Percentiles rank a stretch among this genome's conserved stretches.
phyloP scores from a whole-genome alignment of 2,113 vertebrate species.

The Triplophysa dalaica region DNA sequence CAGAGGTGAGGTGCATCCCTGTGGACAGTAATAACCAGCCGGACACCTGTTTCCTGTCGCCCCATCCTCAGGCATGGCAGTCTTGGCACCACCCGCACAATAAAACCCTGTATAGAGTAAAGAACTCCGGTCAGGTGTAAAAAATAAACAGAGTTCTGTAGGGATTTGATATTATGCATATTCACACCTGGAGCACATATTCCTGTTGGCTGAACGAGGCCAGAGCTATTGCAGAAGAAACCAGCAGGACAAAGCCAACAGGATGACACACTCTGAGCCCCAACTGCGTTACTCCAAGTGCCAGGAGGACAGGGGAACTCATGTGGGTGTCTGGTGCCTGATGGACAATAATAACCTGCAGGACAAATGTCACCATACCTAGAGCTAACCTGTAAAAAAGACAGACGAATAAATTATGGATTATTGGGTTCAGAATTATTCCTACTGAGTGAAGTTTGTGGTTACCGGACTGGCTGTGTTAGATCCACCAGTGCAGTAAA shows the following conservation, averaged over 20 bases:
- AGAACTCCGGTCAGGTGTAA: background rate
- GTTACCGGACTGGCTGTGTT: slow-evolving; percentile 78
- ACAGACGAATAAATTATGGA: background rate
- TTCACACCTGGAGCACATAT: slow-evolving; percentile 72
- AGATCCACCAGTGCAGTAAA: slow-evolving; percentile 77
- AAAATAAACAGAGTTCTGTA: background rate
- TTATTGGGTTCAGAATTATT: background rate
- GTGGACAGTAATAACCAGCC: slow-evolving; percentile 77
- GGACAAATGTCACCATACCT: slow-evolving; percentile 81
- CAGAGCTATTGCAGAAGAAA: slow-evolving; percentile 78
- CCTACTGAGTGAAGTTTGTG: background rate
- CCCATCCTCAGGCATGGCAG: slow-evolving; percentile 72
- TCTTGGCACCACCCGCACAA: slow-evolving; percentile 73
- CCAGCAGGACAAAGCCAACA: slow-evolving; percentile 83
- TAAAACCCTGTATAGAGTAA: slow-evolving; percentile 77
- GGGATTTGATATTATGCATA: background rate
- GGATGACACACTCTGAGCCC: slow-evolving; percentile 73
- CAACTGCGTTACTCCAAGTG: slow-evolving; percentile 80
- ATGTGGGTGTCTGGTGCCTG: slow-evolving; percentile 73
- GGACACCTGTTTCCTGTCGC: slow-evolving; percentile 76
- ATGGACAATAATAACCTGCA: slow-evolving; percentile 78
- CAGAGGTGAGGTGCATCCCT: slow-evolving; percentile 72
- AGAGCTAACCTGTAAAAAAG: slow-evolving; percentile 20
- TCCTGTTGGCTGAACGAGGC: slow-evolving; percentile 74
- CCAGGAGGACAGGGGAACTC: slow-evolving; percentile 81